These are phyloP conservation scores for Agrochola lychnidis DNA, from an alignment of 2,888 invertebrate species.

Conservation along the genomic window DNA sequence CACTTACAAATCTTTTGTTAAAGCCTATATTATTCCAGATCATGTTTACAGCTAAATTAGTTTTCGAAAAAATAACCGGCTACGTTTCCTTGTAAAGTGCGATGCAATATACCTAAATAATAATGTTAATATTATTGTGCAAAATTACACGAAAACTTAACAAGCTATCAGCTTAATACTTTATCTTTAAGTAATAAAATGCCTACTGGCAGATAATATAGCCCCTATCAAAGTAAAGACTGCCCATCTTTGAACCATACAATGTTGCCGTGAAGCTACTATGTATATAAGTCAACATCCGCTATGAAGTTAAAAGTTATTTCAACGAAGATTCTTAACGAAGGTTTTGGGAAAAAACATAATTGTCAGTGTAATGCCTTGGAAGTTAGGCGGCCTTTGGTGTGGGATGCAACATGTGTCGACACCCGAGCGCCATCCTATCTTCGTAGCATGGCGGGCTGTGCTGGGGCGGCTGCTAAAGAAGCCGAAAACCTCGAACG, in stretches of 20 bases:
- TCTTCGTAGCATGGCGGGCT: too few relatives aligned
- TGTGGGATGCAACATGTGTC: too few relatives aligned
- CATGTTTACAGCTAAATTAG: neutral
- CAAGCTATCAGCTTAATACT: slow-evolving; percentile 13
- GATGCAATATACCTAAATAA: neutral
- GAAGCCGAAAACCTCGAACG: too few relatives aligned
- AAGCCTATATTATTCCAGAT: neutral
- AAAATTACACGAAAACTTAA: slow-evolving; percentile 7
- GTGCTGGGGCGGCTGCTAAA: too few relatives aligned
- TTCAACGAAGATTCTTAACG: neutral
- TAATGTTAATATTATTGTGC: neutral
- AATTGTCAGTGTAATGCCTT: neutral
- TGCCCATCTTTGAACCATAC: slow-evolving; percentile 16
- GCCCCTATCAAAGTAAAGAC: slow-evolving; percentile 11
- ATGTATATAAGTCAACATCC: neutral
- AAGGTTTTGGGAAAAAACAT: neutral
- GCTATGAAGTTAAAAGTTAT: neutral
- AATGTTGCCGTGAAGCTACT: slow-evolving; percentile 2
- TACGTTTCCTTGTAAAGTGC: neutral
- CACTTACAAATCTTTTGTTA: neutral
- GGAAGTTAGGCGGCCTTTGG: too few relatives aligned
- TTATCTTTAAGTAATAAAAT: slow-evolving; percentile 33
- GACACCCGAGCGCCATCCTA: too few relatives aligned
- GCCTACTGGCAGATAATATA: slow-evolving; percentile 15
- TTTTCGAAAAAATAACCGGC: neutral